Percentiles rank a stretch among this genome's conserved stretches.
phyloP scores from a whole-genome alignment of 2,113 vertebrate genomes.

The Sinocyclocheilus grahami region DNA sequence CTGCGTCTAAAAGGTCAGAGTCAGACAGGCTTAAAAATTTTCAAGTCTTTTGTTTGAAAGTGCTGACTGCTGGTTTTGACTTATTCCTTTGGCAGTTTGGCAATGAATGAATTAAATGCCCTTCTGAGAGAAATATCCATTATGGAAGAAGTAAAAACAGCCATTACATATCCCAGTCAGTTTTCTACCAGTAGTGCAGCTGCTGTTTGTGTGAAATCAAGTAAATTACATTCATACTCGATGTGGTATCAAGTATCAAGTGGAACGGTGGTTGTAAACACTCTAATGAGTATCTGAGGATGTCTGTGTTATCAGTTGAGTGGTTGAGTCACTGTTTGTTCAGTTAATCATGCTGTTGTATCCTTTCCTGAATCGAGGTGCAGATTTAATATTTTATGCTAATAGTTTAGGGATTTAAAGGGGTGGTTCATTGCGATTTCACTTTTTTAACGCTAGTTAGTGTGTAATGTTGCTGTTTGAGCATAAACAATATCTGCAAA shows the following conservation, averaged over 20 bases:
- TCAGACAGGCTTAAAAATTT: conserved; percentile 8
- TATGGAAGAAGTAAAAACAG: neutral
- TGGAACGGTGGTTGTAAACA: conserved; percentile 34
- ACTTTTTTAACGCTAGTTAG: no score
- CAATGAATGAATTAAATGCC: neutral
- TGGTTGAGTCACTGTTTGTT: conserved; percentile 25
- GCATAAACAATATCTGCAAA: no score
- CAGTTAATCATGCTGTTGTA: neutral
- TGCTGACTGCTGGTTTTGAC: conserved; percentile 30
- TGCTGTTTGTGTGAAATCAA: conserved; percentile 12
- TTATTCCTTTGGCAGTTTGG: neutral
- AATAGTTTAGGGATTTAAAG: neutral
- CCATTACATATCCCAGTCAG: neutral
- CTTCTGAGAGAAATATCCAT: neutral
- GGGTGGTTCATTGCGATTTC: no score
- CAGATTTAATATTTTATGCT: neutral
- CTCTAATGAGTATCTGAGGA: conserved; percentile 31
- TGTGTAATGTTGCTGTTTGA: no score
- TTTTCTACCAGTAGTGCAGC: neutral
- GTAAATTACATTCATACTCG: conserved; percentile 10
- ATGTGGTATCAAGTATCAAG: conserved; percentile 25
- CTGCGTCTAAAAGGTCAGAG: neutral
- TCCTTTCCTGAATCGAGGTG: neutral
- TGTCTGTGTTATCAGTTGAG: conserved; percentile 7
- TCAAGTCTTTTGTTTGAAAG: conserved; percentile 30